Conservation (phyloP, 2,797 vertebrate species). For the Notolepis coatsorum region DNA sequence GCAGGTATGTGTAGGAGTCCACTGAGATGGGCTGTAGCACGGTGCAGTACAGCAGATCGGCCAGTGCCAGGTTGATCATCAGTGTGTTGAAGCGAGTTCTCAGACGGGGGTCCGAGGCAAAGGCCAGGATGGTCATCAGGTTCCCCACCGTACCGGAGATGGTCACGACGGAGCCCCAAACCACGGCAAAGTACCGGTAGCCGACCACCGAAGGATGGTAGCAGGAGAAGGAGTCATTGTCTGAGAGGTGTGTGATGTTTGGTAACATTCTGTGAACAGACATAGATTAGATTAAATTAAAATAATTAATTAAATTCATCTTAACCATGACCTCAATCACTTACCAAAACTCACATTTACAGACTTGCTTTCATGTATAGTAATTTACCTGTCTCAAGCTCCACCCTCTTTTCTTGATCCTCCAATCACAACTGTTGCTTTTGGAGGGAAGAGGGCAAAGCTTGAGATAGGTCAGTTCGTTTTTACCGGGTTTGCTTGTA, state of each 20-base stretch:
- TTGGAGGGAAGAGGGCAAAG: too few species aligned
- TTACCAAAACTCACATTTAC: too few species aligned
- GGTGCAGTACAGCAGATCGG: constrained; percentile 89
- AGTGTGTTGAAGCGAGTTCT: constrained; percentile 89
- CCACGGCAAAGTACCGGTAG: constrained; percentile 87
- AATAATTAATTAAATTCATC: too few species aligned
- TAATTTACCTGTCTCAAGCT: too few species aligned
- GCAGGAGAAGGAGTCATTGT: constrained; percentile 84
- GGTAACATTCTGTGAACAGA: constrained; percentile 56
- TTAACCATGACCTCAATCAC: too few species aligned
- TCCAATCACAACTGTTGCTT: too few species aligned
- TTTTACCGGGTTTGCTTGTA: too few species aligned
- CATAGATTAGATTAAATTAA: neutral
- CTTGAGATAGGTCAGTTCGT: too few species aligned
- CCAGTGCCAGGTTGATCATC: constrained; percentile 87
- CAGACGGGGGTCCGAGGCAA: constrained; percentile 78
- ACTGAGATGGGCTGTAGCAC: constrained; percentile 88
- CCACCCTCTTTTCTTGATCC: too few species aligned
- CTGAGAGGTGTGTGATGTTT: constrained; percentile 72
- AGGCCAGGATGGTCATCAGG: constrained; percentile 87
- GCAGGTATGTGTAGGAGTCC: constrained; percentile 89
- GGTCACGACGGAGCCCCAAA: constrained; percentile 84
- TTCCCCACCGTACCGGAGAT: constrained; percentile 87
- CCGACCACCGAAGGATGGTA: constrained; percentile 80
- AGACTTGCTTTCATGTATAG: too few species aligned